A percentile compares a stretch with the other conserved stretches of the same genome.
These are phyloP conservation scores for Ceratosolen fusciceps DNA, from an alignment of 1,140 invertebrate species.

Conservation along the genomic window DNA sequence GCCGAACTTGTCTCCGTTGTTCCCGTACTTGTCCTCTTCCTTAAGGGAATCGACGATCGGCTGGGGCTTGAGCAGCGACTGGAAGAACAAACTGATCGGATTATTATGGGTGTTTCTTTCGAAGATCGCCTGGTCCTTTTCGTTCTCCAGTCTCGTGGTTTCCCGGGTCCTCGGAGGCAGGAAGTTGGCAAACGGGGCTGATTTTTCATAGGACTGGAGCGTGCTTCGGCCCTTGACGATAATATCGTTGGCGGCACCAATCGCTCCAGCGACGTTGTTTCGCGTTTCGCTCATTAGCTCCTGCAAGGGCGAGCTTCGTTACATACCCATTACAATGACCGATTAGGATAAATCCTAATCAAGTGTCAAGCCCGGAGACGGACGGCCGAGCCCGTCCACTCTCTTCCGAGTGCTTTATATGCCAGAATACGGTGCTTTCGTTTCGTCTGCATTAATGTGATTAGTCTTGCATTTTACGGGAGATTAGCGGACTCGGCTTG, in stretches of 20 bases:
- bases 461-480: neutral
- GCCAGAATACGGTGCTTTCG: neutral
- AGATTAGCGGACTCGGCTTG: conserved; percentile 1
- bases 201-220: conserved; percentile 48
- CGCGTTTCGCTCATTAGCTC: conserved; percentile 57
- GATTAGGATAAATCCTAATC: too few species aligned
- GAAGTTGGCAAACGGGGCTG: conserved; percentile 48
- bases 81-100: conserved; percentile 50
- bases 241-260: conserved; percentile 52
- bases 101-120: conserved; percentile 56
- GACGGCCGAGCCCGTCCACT: too few species aligned
- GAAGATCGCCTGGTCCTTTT: conserved; percentile 56
- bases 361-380: too few species aligned
- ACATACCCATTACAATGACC: neutral
- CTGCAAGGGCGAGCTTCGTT: conserved; percentile 46
- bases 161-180: conserved; percentile 55
- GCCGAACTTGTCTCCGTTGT: conserved; percentile 75
- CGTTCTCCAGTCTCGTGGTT: conserved; percentile 57
- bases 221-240: conserved; percentile 46
- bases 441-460: too few species aligned
- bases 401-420: neutral
- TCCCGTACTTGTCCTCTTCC: conserved; percentile 81
- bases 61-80: conserved; percentile 66
- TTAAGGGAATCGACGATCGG: conserved; percentile 79
- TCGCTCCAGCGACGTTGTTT: conserved; percentile 55